Base-by-base conservation (phyloP, 2,113 vertebrate species). In the Propithecus coquereli region DNA sequence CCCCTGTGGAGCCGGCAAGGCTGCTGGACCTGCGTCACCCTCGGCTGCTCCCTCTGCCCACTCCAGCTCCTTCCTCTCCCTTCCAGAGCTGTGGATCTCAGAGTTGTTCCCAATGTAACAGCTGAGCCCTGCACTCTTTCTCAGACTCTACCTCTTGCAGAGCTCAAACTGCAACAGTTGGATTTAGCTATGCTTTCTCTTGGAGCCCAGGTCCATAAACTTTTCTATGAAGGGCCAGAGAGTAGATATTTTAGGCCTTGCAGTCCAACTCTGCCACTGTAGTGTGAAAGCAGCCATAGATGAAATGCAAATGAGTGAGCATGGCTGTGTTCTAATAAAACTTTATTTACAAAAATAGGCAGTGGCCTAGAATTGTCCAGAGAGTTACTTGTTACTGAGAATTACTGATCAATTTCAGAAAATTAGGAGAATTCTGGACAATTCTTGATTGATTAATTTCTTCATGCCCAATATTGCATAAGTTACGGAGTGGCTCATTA, bases 291-390 rank as follows among this genome's bases (percentile, higher is more conserved):
- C n/a, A 61, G 40, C 61, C 32, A 4, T 5, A 61, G 76, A 74
- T 32, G 45, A 73, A 16, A 37, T 14, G 16, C 27, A 23, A 59
- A 74, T 50, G 40, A 90, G 37, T 37, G 43, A 87, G 30, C 50
- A 59, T 79, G 57, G 80, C 61, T 63, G 13, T 71, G 37, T 87
- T 84, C 61, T 45, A 37, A 88, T 86, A 66, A 91, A 88, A 82
- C 30, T 76, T 97, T 92, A 65, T 87, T 95, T 95, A 93, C 23
- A 80, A 93, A 94, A 83, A n/a, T 11, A 84, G 37, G 9, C 3
- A 3, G 37, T 32, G 11, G 57, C 70, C 63, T 76, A 34, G 74
- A 79, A 82, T 93, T 70, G 68, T 27, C 63, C 73, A 45, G 34
- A 66, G 73, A 77, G 81, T 66, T 85, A 50, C 45, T 85, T 18